Conservation (phyloP, 2,113 vertebrate species). For the Helogale parvula region DNA sequence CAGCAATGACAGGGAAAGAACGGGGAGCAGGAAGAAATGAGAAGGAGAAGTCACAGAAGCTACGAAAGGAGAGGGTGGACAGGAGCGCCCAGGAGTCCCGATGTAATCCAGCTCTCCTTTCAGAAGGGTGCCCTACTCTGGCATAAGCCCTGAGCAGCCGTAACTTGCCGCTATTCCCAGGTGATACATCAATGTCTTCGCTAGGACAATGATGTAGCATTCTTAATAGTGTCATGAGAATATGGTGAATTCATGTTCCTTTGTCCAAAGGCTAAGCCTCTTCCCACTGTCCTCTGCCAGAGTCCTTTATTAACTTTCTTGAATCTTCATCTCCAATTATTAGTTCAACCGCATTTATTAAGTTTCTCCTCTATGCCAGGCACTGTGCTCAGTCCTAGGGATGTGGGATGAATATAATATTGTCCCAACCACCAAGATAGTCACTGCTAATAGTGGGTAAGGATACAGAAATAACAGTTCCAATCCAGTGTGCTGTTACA, state of each 20-base stretch:
- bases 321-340: neutral
- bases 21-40: neutral
- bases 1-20: neutral
- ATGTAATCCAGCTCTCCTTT: neutral
- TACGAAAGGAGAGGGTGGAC: too few species aligned
- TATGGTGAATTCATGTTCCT: neutral
- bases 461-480: neutral
- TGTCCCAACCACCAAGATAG: neutral
- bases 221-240: neutral
- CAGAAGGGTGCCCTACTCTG: rapidly evolving
- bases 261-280: neutral
- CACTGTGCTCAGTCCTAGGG: neutral
- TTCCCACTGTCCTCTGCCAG: neutral
- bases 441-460: neutral
- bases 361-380: neutral
- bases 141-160: neutral
- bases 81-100: neutral
- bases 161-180: neutral
- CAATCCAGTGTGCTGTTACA: rapidly evolving
- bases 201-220: neutral
- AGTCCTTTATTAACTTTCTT: neutral
- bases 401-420: neutral
- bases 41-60: neutral
- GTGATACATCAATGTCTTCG: neutral
- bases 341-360: neutral